Evolutionary conservation across 2,888 invertebrate genomes (phyloP), one percentile per base, ranked within the genome.

Genomic region (Lasioglossum oenotherae): DNA sequence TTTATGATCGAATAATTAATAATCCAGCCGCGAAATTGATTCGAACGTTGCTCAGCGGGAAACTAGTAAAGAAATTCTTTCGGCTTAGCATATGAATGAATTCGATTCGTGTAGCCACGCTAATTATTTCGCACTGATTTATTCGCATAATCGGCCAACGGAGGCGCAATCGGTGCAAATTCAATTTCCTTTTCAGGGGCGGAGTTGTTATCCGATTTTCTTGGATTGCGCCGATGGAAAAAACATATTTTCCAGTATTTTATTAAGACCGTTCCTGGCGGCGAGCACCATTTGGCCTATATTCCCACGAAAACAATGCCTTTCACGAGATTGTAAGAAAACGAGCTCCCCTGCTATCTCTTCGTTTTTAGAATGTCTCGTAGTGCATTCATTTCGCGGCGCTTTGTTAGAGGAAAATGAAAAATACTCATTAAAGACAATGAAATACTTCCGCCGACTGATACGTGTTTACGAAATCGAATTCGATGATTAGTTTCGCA

Each of bases 171-270:
- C 12, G 31, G 23, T 19, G 72, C 57, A 84, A 86, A 86, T 85
- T 78, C 41, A 12, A 38, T 78, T 85, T 38, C 57, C 53, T 23
- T 49, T 69, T 14, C 1, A 5, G 27, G 10, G 27, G 10, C 0
- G 53, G 23, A 67, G 46, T 71, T 72, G 44, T 74, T 10, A 14
- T 41, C 38, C 71, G 73, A 46, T 78, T 74, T 74, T 49, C 69
- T 53, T 49, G 38, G 35, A 67, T 72, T 53, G 72, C 31, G n/a
- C 35, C 57, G 49, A 67, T 46, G 46, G 38, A 44, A 46, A 72
- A 84, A 80, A 76, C 76, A 84, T 79, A 79, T 85, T 80, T 77
- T 69, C 60, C 74, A 41, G 35, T 44, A 73, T 84, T 84, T 84
- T 84, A 85, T 84, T 75, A 75, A 79, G 38, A 76, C 72, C 67